Percentiles rank a stretch among this genome's conserved stretches.
These are phyloP conservation scores for Aphaenogaster floridana DNA, from an alignment of 1,140 invertebrate species.

Conservation along the genomic window DNA sequence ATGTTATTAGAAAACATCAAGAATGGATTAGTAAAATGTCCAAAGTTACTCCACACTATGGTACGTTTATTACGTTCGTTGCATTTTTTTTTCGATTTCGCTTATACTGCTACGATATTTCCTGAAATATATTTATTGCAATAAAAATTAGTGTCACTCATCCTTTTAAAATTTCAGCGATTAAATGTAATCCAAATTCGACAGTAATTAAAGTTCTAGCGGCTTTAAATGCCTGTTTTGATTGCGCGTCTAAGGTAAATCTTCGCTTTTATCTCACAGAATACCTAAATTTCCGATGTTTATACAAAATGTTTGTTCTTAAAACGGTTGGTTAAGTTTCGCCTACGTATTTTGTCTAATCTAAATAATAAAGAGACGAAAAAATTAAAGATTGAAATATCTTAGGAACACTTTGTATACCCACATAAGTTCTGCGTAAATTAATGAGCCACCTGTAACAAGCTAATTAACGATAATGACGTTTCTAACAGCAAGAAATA, in stretches of 20 bases:
- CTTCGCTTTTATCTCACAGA: background rate
- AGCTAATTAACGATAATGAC: background rate
- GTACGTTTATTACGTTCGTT: constrained; percentile 62
- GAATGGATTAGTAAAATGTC: constrained; percentile 90
- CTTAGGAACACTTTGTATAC: background rate
- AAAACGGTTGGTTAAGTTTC: background rate
- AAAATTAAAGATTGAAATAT: background rate
- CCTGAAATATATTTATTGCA: constrained; percentile 62
- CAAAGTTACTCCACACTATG: constrained; percentile 90
- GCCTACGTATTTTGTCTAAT: background rate
- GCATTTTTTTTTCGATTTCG: constrained; percentile 26
- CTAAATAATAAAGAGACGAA: background rate
- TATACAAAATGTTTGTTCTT: background rate
- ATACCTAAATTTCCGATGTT: background rate
- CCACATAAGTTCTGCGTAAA: background rate
- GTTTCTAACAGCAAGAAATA: constrained; percentile 89
- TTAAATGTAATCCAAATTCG: constrained; percentile 92
- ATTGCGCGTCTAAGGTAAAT: constrained; percentile 92
- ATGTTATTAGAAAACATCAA: constrained; percentile 89
- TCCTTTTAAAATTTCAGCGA: constrained; percentile 86
- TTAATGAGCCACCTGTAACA: background rate
- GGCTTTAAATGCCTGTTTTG: constrained; percentile 90
- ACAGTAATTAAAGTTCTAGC: constrained; percentile 90
- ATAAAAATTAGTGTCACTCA: constrained; percentile 39
- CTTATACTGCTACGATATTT: background rate